Percentiles rank a stretch among this genome's conserved stretches.
These are phyloP conservation scores for Oscheius myriophilus DNA, from an alignment of 2,888 invertebrate genomes.

Conservation along the genomic window DNA sequence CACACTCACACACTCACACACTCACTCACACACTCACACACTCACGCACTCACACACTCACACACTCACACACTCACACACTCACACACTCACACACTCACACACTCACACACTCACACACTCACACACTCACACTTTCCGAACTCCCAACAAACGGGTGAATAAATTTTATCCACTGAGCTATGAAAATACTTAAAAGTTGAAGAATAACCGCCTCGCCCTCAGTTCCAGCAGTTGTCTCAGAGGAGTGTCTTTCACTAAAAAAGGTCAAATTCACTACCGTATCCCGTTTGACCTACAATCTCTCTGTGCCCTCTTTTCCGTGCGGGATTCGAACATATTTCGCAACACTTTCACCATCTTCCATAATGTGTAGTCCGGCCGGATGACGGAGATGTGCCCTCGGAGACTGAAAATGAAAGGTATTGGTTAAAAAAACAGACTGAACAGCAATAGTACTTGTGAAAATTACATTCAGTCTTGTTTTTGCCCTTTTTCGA, in stretches of 20 bases:
- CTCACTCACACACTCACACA: too few relatives aligned
- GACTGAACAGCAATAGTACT: too few relatives aligned
- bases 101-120: too few relatives aligned
- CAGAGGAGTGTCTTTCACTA: neutral
- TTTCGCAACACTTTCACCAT: constrained; percentile 45
- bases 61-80: too few relatives aligned
- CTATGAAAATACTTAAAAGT: neutral
- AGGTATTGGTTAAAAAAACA: too few relatives aligned
- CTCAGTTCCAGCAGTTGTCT: constrained; percentile 17
- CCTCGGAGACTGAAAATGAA: constrained; percentile 31
- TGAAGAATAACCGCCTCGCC: constrained; percentile 26
- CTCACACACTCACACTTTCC: too few relatives aligned
- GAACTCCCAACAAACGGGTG: neutral
- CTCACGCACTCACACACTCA: too few relatives aligned
- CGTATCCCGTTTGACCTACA: constrained; percentile 6
- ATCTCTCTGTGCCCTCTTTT: constrained; percentile 17
- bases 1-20: too few relatives aligned
- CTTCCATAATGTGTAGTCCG: constrained; percentile 47
- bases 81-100: too few relatives aligned
- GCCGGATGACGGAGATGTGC: constrained; percentile 43
- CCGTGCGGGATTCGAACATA: constrained; percentile 41
- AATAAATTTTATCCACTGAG: constrained; percentile 2
- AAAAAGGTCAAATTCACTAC: neutral
- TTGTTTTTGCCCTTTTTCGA: too few relatives aligned
- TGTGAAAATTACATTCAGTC: too few relatives aligned